These are phyloP conservation scores for Sphaerodactylus townsendi DNA, from an alignment of 2,113 vertebrate species.

Conservation along the genomic window DNA sequence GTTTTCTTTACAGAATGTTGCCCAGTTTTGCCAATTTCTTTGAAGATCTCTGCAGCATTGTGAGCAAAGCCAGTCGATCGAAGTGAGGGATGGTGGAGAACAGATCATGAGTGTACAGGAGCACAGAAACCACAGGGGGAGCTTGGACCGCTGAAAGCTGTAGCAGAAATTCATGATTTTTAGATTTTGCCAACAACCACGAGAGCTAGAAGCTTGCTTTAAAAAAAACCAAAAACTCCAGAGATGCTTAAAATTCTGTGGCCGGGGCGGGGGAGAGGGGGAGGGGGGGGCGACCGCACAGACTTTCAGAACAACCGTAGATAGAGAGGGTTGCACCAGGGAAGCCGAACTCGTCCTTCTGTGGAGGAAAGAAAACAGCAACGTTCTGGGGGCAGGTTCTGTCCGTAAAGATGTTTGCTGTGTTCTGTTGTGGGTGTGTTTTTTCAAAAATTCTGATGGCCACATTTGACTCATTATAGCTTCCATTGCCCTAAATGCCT, in stretches of 20 bases:
- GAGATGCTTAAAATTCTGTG: neutral
- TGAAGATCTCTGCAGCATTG: neutral
- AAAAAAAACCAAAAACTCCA: neutral
- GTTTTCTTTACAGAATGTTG: neutral
- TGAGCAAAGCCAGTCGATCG: neutral
- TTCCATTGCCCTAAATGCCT: neutral
- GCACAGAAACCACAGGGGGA: neutral
- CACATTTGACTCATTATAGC: neutral
- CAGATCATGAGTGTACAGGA: too few relatives aligned
- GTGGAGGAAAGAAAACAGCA: neutral
- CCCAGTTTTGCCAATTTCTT: neutral
- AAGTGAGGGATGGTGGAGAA: neutral
- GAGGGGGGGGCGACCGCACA: neutral
- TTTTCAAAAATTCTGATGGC: neutral
- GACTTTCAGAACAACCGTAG: neutral
- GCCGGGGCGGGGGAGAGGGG: too few relatives aligned
- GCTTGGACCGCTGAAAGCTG: neutral
- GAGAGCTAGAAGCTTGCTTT: neutral
- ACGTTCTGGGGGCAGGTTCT: neutral
- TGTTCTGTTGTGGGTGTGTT: neutral
- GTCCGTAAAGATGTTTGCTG: neutral
- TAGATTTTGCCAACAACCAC: neutral
- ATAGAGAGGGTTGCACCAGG: neutral
- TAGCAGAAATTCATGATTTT: neutral
- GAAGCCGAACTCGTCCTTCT: neutral